A percentile compares a stretch with the other conserved stretches of the same genome.
Conservation (phyloP, 2,888 invertebrate species). For the Ypsolopha sequella region DNA sequence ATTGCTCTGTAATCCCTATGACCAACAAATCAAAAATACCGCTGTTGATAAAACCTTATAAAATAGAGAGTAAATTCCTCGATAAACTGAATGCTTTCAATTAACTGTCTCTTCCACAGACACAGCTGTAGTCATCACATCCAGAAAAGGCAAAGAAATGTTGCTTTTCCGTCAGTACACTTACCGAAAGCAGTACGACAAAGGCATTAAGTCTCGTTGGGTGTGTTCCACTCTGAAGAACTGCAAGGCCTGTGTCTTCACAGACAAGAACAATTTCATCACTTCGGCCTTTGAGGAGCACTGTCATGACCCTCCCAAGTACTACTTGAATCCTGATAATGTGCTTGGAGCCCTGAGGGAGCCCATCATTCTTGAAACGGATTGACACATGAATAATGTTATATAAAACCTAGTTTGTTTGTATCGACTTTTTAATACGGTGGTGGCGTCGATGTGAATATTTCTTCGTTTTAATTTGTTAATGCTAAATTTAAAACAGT, state of each 20-base stretch:
- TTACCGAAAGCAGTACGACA: slow-evolving; percentile 48
- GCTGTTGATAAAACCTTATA: no score
- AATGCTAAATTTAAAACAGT: no score
- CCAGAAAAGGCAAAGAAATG: slow-evolving; percentile 57
- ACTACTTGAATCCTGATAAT: slow-evolving; percentile 46
- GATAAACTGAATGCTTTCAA: no score
- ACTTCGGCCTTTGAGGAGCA: slow-evolving; percentile 41
- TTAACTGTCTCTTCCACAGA: slow-evolving; percentile 20
- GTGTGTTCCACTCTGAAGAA: slow-evolving; percentile 54
- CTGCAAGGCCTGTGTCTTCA: slow-evolving; percentile 48
- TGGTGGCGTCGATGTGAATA: no score
- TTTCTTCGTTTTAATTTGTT: no score
- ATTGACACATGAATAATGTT: slow-evolving; percentile 8
- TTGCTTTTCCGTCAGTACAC: slow-evolving; percentile 48
- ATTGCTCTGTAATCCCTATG: no score
- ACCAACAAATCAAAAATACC: no score
- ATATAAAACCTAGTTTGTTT: no score
- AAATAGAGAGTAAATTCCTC: no score
- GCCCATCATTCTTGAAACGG: slow-evolving; percentile 28
- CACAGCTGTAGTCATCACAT: slow-evolving; percentile 44
- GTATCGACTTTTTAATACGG: no score
- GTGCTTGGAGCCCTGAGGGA: slow-evolving; percentile 41
- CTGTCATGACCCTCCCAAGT: slow-evolving; percentile 50
- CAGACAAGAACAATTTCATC: slow-evolving; percentile 35
- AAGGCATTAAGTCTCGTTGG: slow-evolving; percentile 36